These are phyloP conservation scores for Scolopax bukidnonensis DNA, from an alignment of 2,797 vertebrate species.

Conservation along the genomic window DNA sequence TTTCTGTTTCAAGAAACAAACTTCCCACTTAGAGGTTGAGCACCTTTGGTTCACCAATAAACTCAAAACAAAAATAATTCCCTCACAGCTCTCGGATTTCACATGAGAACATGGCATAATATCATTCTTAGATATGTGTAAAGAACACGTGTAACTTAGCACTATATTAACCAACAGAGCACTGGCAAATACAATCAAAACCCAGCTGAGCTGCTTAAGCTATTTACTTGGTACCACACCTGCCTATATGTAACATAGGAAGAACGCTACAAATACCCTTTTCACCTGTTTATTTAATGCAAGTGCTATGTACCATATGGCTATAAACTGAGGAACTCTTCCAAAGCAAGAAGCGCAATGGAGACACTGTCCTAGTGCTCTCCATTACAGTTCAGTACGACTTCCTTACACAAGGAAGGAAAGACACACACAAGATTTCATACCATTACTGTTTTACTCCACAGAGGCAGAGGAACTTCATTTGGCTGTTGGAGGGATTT, in stretches of 20 bases:
- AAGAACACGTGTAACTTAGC: background rate
- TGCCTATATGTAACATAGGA: accelerated
- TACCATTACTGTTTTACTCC: background rate
- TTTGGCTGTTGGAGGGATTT: background rate
- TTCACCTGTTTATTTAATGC: background rate
- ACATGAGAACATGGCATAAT: background rate
- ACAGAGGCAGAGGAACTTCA: background rate
- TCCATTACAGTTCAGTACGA: background rate
- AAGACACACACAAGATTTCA: background rate
- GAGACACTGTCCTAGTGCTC: background rate
- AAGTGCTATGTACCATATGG: background rate
- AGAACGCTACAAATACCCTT: background rate
- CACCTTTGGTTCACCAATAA: background rate
- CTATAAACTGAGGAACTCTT: background rate
- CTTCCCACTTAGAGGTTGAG: background rate
- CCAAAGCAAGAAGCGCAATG: background rate
- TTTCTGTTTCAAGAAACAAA: background rate
- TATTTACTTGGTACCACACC: background rate
- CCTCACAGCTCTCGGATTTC: background rate
- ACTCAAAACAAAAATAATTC: background rate
- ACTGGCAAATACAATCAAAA: background rate
- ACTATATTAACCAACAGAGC: background rate
- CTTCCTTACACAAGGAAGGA: background rate
- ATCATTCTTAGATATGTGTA: background rate
- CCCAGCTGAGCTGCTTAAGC: background rate